These are phyloP conservation scores for Aphidoletes aphidimyza DNA, from an alignment of 2,888 invertebrate species.

Conservation along the genomic window DNA sequence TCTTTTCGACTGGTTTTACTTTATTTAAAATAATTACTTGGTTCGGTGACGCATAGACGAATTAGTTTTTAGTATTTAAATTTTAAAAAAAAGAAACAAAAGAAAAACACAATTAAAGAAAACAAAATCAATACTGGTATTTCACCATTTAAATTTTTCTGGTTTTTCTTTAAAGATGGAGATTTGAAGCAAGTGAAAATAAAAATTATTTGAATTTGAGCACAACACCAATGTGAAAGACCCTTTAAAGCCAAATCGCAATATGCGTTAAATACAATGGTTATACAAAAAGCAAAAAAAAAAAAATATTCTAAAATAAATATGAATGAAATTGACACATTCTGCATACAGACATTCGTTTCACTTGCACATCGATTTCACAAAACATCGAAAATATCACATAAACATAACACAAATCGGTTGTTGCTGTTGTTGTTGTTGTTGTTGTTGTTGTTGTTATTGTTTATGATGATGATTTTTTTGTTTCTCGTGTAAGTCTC, in stretches of 20 bases:
- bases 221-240: background rate
- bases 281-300: background rate
- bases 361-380: no score
- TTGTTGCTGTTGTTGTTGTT: no score
- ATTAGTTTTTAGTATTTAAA: background rate
- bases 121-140: background rate
- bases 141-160: background rate
- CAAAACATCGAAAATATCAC: no score
- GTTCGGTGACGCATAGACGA: background rate
- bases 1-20: background rate
- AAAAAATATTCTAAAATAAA: background rate
- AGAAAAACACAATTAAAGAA: background rate
- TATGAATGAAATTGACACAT: background rate
- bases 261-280: background rate
- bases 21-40: background rate
- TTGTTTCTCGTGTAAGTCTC: no score
- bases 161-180: background rate
- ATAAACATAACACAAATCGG: no score
- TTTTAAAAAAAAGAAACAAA: background rate
- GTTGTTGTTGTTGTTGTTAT: no score
- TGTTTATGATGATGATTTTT: no score
- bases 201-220: background rate
- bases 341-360: no score
- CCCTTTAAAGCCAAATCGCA: conserved; percentile 10
- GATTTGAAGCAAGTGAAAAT: conserved; percentile 11